Evolutionary conservation across 2,113 vertebrate species (phyloP).

Genomic region (Lontra canadensis): DNA sequence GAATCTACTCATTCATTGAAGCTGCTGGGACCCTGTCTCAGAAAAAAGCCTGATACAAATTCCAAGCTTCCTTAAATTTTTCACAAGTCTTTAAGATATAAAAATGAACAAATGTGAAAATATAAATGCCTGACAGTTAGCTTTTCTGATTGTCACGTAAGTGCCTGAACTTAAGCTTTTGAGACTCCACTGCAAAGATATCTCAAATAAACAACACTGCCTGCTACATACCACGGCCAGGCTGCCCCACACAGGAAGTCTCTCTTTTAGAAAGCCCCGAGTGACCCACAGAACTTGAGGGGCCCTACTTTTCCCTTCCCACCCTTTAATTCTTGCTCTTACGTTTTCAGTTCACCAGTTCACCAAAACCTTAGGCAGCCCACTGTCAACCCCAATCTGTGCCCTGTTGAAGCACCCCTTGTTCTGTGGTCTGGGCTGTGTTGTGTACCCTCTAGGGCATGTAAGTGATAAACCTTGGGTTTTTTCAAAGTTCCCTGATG

Average conservation of each 20-base stretch:
- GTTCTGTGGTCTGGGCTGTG: neutral
- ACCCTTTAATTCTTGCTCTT: neutral
- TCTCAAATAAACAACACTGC: neutral
- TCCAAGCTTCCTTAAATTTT: conserved; percentile 8
- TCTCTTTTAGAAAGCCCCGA: neutral
- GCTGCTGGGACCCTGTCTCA: neutral
- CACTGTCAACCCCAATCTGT: neutral
- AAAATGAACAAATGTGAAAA: conserved; percentile 38
- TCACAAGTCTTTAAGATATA: neutral
- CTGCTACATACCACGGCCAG: neutral
- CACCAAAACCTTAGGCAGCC: neutral
- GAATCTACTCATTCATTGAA: neutral
- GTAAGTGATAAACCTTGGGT: neutral
- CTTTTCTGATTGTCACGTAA: neutral
- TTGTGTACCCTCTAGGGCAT: neutral
- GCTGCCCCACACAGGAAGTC: neutral
- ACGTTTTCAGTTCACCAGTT: neutral
- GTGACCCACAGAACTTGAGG: neutral
- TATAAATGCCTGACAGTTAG: neutral
- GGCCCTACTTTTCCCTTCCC: neutral
- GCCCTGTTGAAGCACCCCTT: neutral
- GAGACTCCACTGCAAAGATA: neutral
- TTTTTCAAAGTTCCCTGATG: neutral
- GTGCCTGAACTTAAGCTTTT: neutral
- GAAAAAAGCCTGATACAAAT: neutral